Base-by-base conservation (phyloP, 2,797 vertebrate genomes). In the Neosalanx taihuensis region DNA sequence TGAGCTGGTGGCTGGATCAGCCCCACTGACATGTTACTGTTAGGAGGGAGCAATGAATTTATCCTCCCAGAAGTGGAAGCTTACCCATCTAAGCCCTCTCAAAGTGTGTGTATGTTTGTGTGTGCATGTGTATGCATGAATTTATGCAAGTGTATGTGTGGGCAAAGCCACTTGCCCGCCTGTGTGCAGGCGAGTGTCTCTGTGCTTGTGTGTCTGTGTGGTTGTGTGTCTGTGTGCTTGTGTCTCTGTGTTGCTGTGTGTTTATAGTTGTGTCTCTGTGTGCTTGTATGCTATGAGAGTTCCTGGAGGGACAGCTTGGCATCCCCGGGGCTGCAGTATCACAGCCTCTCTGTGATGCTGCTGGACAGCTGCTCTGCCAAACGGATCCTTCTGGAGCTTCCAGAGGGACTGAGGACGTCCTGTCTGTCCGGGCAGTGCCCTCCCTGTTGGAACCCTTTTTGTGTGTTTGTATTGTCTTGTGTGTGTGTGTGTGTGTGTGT, bases 331-430 rank as follows among this genome's bases (percentile, higher is more conserved):
- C 90, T 85, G 87, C 85, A 76, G 75, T 70, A 86, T 85, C 81
- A 74, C 85, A 79, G 74, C 71, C 86, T 87, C 82, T 83, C 82
- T 86, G 86, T 89, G 91, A 92, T 90, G 89, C 88, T 87, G 64
- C 73, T 87, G 87, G 89, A 89, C 92, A 92, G 92, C 89, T 92
- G 92, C 89, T 91, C 86, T 85, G 85, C 91, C 90, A 93, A 93
- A 90, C 90, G 90, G 92, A 91, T 92, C 92, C 89, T 92, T 89
- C 85, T 89, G 89, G 84, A 91, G 91, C 91, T 93, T 92, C 92
- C 83, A 84, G 90, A 84, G 90, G 51, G 51, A 5, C 51, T 53
- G 51, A n/a, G 51, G 3, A 17, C 17, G 4, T 1, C 7, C 6
- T 41, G 37, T 9, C 7, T 10, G 37, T 1, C 37, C 37, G 10